Conservation (phyloP, 2,113 vertebrate species). For the Camelus dromedarius region DNA sequence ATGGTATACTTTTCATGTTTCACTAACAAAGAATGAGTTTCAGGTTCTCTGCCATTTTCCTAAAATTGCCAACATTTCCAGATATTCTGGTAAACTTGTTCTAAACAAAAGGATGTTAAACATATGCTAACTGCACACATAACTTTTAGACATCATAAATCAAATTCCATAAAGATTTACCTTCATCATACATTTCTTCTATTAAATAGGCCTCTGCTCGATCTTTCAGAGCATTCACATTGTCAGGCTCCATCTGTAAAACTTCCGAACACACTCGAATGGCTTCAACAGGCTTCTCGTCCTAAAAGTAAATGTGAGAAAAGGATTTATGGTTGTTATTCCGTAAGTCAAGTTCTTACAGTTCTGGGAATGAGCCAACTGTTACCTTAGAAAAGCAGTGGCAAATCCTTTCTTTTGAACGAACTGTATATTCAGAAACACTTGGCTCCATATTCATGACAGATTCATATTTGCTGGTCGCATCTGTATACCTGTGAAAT, state of each 20-base stretch:
- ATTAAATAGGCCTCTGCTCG: slow-evolving; percentile 95
- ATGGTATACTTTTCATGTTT: neutral
- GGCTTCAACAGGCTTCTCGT: slow-evolving; percentile 91
- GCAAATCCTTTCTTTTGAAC: slow-evolving; percentile 96
- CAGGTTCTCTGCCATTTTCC: slow-evolving; percentile 1
- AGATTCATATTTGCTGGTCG: slow-evolving; percentile 93
- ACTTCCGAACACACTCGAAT: slow-evolving; percentile 93
- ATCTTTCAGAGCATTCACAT: slow-evolving; percentile 94
- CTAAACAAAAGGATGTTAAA: neutral
- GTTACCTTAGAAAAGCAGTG: slow-evolving; percentile 95
- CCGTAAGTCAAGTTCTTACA: neutral
- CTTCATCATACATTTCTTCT: slow-evolving; percentile 97
- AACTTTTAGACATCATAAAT: neutral
- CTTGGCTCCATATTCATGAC: slow-evolving; percentile 95
- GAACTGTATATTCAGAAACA: slow-evolving; percentile 89
- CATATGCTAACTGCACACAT: neutral
- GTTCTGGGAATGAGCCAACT: neutral
- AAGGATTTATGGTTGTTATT: neutral
- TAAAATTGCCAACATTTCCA: slow-evolving; percentile 9
- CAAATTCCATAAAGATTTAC: slow-evolving; percentile 80
- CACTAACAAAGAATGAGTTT: slow-evolving; percentile 19
- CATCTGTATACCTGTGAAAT: slow-evolving; percentile 93
- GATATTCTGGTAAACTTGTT: neutral
- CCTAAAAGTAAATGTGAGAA: slow-evolving; percentile 84
- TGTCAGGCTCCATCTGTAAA: slow-evolving; percentile 91